These are phyloP conservation scores for Dermatemys mawii DNA, from an alignment of 2,113 vertebrate species.

Conservation along the genomic window DNA sequence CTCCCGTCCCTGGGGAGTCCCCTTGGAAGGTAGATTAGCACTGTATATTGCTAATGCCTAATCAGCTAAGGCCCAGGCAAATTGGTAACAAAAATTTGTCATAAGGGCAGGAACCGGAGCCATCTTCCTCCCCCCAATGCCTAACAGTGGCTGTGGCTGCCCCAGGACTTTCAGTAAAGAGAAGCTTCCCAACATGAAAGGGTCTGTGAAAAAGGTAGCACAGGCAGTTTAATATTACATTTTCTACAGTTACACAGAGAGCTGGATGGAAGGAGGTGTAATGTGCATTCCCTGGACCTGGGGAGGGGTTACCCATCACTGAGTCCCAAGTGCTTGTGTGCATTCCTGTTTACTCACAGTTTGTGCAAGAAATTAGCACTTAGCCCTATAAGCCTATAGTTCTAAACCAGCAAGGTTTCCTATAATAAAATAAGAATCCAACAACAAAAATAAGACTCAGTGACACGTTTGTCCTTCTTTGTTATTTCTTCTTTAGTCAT, in stretches of 20 bases:
- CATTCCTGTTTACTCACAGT: neutral
- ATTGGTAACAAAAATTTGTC: too few relatives aligned
- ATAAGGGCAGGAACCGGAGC: rapidly evolving
- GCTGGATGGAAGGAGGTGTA: neutral
- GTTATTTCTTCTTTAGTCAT: neutral
- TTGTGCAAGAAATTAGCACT: neutral
- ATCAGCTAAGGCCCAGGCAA: too few relatives aligned
- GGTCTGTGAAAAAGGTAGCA: neutral
- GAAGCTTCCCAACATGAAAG: neutral
- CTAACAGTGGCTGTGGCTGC: neutral
- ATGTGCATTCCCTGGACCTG: neutral
- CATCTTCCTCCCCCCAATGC: neutral
- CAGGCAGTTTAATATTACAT: neutral
- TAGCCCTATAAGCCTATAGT: neutral
- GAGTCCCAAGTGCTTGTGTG: neutral
- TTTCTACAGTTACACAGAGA: neutral
- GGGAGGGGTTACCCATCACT: too few relatives aligned
- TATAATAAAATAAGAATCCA: neutral
- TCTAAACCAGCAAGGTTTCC: neutral
- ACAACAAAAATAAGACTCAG: neutral
- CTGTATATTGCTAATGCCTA: too few relatives aligned
- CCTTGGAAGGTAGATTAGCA: too few relatives aligned
- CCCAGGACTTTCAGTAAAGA: neutral
- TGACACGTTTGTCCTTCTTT: too few relatives aligned
- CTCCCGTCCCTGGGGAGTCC: too few relatives aligned